A percentile compares a stretch with the other conserved stretches of the same genome.
Conservation (phyloP, 1,140 invertebrate genomes). For the Pseudoatta argentina region DNA sequence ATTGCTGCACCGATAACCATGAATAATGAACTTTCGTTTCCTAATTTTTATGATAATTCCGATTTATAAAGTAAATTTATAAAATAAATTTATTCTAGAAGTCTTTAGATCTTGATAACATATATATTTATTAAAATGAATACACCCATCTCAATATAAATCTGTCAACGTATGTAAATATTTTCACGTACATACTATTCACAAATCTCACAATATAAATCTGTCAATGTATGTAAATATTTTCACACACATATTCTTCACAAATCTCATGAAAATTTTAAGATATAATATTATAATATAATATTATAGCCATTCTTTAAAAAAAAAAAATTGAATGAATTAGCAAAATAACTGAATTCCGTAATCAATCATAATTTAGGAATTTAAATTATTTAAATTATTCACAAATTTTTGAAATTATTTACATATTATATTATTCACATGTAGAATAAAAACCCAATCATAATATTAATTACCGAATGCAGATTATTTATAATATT, state of each 20-base stretch:
- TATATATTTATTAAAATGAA: background rate
- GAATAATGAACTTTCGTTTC: background rate
- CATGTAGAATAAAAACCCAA: background rate
- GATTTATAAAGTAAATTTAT: background rate
- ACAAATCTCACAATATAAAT: background rate
- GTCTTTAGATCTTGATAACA: background rate
- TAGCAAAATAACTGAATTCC: background rate
- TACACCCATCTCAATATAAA: background rate
- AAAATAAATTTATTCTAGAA: background rate
- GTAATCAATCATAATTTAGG: background rate
- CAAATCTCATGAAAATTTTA: background rate
- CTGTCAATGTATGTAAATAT: background rate
- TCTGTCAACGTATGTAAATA: background rate
- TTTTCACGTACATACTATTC: background rate
- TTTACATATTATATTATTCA: constrained; percentile 11
- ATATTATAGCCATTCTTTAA: background rate
- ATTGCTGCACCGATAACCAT: constrained; percentile 32
- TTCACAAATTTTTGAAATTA: constrained; percentile 7
- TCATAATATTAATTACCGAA: constrained; percentile 1
- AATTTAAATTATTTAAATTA: constrained; percentile 5
- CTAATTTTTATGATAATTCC: background rate
- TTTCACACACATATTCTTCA: background rate
- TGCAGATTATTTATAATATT: constrained; percentile 4
- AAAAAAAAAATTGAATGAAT: constrained; percentile 1
- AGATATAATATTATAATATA: background rate